phyloP scores from a whole-genome alignment of 2,888 invertebrate genomes.

The Teleogryllus oceanicus region DNA sequence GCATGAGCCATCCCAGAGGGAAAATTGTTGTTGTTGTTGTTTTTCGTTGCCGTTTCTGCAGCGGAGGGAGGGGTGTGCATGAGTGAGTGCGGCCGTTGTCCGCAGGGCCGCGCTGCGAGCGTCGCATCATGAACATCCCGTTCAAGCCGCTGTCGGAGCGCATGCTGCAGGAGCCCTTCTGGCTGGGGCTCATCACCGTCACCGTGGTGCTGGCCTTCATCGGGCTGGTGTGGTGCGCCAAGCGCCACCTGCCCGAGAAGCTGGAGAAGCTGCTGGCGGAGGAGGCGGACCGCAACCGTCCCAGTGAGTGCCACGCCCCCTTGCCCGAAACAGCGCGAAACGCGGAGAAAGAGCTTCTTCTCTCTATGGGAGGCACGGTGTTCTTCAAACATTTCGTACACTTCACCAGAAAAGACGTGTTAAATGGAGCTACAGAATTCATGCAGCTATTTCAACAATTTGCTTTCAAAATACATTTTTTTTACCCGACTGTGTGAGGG shows the following conservation, averaged over 20 bases:
- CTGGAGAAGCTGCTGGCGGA: constrained; percentile 78
- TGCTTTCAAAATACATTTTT: no score
- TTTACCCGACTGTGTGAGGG: no score
- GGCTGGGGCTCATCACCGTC: constrained; percentile 83
- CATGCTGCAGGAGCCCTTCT: constrained; percentile 84
- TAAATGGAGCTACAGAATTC: no score
- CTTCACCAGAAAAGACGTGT: no score
- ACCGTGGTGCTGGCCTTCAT: constrained; percentile 74
- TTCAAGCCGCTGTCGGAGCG: constrained; percentile 71
- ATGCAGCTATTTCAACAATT: no score
- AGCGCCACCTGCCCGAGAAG: constrained; percentile 81
- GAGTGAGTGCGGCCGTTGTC: constrained; percentile 37
- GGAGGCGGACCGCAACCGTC: constrained; percentile 69
- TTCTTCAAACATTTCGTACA: no score
- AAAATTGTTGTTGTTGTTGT: no score
- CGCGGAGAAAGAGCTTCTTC: no score
- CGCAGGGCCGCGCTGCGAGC: constrained; percentile 63
- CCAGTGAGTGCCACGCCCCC: constrained; percentile 52
- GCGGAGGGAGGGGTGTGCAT: not conserved
- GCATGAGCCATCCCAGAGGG: no score
- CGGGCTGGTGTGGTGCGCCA: constrained; percentile 78
- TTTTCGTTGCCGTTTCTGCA: no score
- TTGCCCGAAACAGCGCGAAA: no score
- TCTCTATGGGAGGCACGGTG: no score
- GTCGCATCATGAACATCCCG: constrained; percentile 63